Conservation (phyloP, 2,797 vertebrate species). For the Mus spretus region DNA sequence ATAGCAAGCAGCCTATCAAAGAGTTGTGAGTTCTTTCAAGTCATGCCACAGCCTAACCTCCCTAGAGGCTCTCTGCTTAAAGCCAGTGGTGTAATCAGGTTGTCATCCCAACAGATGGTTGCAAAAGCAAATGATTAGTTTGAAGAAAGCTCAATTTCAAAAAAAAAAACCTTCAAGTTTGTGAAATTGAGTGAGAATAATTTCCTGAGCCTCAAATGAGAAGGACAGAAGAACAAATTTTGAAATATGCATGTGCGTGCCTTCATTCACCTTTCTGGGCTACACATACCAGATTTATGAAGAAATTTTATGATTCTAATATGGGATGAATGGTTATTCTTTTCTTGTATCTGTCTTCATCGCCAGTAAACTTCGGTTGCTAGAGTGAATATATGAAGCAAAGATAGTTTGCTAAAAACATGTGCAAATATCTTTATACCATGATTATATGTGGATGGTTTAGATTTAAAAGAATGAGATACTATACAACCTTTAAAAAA, state of each 20-base stretch:
- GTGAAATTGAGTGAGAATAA: background rate
- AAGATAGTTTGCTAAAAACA: background rate
- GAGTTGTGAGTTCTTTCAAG: background rate
- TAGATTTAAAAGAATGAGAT: background rate
- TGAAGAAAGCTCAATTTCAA: constrained; percentile 32
- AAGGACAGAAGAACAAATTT: background rate
- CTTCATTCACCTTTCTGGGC: constrained; percentile 4
- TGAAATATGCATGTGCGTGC: background rate
- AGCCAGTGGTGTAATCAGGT: background rate
- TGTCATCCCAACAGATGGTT: constrained; percentile 6
- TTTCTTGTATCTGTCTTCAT: background rate
- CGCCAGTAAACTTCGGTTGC: background rate
- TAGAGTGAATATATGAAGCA: constrained; percentile 27
- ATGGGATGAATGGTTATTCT: background rate
- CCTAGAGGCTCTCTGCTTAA: background rate
- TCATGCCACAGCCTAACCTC: background rate
- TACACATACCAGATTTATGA: background rate
- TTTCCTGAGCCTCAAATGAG: background rate
- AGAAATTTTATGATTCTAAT: background rate
- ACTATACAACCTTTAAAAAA: background rate
- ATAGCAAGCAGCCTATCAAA: background rate
- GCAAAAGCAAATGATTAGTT: constrained; percentile 23
- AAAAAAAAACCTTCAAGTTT: background rate
- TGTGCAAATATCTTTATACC: background rate
- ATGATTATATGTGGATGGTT: background rate